Evolutionary conservation across 2,888 invertebrate genomes (phyloP).

Genomic region (Pammene aurita): DNA sequence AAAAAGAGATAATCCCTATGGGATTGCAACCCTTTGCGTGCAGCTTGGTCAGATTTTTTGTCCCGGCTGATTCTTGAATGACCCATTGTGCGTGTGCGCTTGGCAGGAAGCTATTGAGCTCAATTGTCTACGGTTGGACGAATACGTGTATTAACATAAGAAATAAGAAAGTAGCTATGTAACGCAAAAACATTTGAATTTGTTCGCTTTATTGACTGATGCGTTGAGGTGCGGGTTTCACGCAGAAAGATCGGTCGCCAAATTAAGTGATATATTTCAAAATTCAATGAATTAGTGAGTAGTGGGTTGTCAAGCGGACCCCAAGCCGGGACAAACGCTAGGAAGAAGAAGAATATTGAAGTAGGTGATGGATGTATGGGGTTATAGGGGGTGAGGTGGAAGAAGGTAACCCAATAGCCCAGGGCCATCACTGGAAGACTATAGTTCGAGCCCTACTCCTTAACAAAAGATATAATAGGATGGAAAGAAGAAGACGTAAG

Average conservation of each 20-base stretch:
- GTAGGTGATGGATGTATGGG: no score
- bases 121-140: constrained; percentile 69
- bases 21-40: constrained; percentile 65
- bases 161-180: constrained; percentile 54
- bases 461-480: no score
- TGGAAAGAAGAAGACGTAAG: no score
- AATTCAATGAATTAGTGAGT: no score
- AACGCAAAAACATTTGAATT: constrained; percentile 39
- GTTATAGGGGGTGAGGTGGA: no score
- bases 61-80: constrained; percentile 66
- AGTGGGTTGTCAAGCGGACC: no score
- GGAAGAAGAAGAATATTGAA: no score
- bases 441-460: no score
- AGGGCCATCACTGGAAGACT: no score
- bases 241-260: constrained; percentile 9
- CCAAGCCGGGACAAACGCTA: no score
- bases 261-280: no score
- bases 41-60: constrained; percentile 54
- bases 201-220: constrained; percentile 36
- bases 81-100: constrained; percentile 67
- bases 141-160: constrained; percentile 57
- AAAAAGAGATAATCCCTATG: constrained; percentile 66
- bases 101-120: constrained; percentile 72
- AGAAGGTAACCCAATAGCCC: no score
- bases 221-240: constrained; percentile 26